Evolutionary conservation across 92 coral and sea anemone genomes (phyloP).

Genomic region (Diadumene lineata): DNA sequence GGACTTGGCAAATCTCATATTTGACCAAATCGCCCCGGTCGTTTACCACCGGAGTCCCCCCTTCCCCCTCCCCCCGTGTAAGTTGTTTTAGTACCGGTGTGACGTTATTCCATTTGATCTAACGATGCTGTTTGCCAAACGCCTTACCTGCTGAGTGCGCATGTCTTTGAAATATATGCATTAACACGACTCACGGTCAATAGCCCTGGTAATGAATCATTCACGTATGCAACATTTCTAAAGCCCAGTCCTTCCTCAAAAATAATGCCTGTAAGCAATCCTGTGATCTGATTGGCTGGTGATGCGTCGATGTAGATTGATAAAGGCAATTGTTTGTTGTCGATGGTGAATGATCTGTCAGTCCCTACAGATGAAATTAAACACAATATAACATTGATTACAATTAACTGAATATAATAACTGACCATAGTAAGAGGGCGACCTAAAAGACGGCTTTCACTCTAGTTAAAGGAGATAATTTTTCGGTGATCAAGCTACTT

Average conservation of each 20-base stretch:
- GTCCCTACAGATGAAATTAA: conserved; percentile 5
- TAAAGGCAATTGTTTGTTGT: conserved; percentile 32
- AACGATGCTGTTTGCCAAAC: neutral
- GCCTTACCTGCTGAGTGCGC: conserved; percentile 5
- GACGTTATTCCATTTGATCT: no score
- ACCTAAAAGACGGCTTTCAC: no score
- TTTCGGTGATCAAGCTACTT: no score
- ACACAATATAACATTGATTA: no score
- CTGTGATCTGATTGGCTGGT: conserved; percentile 42
- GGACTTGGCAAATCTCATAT: no score
- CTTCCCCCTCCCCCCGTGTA: no score
- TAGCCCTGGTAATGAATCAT: conserved; percentile 9
- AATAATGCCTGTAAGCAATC: conserved; percentile 44
- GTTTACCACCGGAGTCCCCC: no score
- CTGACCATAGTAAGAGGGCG: no score
- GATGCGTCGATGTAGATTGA: conserved; percentile 45
- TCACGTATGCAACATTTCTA: conserved; percentile 37
- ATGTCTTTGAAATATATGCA: conserved; percentile 2
- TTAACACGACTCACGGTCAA: conserved; percentile 22
- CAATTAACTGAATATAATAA: no score
- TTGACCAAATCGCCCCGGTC: no score
- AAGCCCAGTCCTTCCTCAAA: conserved; percentile 76
- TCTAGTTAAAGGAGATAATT: no score
- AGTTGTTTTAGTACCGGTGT: no score
- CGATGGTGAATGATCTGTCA: conserved; percentile 8